phyloP scores from a whole-genome alignment of 37 sponge, comb jelly and placozoan species.

The Haliclona indistincta region DNA sequence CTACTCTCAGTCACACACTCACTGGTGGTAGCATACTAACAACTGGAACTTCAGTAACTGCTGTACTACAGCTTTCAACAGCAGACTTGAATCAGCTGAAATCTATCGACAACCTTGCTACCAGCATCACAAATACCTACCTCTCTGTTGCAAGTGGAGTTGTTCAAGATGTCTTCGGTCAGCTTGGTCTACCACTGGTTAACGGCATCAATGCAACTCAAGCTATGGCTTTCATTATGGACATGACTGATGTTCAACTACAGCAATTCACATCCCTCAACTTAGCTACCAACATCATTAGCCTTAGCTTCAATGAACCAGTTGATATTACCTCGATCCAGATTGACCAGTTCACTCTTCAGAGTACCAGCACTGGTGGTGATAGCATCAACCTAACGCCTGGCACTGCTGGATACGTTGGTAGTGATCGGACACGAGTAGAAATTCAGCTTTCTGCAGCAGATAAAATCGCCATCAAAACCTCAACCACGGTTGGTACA shows the following conservation, averaged over 20 bases:
- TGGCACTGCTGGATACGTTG: conserved; percentile 31
- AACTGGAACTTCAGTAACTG: not conserved
- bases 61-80: conserved; percentile 29
- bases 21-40: conserved; percentile 48
- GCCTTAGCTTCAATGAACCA: conserved; percentile 80
- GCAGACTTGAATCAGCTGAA: conserved; percentile 74
- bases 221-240: conserved; percentile 37
- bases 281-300: conserved; percentile 49
- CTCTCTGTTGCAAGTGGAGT: conserved; percentile 22
- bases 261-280: conserved; percentile 54
- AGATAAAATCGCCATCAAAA: conserved; percentile 65
- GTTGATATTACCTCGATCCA: conserved; percentile 36
- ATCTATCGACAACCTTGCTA: conserved; percentile 52
- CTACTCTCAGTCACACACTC: conserved; percentile 39
- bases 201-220: conserved; percentile 46
- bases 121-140: conserved; percentile 62
- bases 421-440: conserved; percentile 26
- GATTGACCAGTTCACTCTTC: conserved; percentile 51
- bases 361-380: conserved; percentile 32
- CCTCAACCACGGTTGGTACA: conserved; percentile 39
- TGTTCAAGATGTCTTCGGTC: conserved; percentile 35
- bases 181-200: conserved; percentile 18
- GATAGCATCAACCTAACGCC: conserved; percentile 31
- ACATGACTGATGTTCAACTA: conserved; percentile 41
- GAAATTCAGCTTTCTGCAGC: conserved; percentile 46